Conservation (phyloP, 2,888 invertebrate genomes). For the Agonopterix arenella region DNA sequence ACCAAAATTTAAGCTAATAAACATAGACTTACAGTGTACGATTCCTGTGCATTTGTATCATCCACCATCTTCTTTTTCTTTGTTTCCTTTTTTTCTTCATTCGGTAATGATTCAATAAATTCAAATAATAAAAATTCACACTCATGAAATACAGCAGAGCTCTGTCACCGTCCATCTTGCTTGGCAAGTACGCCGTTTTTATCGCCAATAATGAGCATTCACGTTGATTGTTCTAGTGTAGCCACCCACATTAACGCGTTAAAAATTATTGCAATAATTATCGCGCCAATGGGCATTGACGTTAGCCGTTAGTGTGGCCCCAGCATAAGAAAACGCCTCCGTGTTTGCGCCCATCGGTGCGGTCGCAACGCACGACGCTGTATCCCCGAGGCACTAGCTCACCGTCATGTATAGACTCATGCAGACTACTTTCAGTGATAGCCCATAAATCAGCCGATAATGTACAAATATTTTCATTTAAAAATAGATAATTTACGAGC, state of each 20-base stretch:
- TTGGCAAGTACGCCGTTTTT: not conserved
- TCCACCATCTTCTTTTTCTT: not conserved
- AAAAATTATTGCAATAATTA: not conserved
- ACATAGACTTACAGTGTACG: not conserved
- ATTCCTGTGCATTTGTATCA: not conserved
- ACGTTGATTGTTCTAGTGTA: not conserved
- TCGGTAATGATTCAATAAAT: not conserved
- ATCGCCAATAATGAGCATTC: not conserved
- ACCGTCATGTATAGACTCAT: no score
- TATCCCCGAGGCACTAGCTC: no score
- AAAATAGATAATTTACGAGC: no score
- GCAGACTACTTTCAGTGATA: no score
- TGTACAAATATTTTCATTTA: no score
- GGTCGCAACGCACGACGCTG: no score
- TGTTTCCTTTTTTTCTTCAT: not conserved
- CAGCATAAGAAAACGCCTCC: no score
- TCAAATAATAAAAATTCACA: not conserved
- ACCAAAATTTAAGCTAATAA: not conserved
- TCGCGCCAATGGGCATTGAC: not conserved
- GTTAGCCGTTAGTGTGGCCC: not conserved
- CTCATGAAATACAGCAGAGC: not conserved
- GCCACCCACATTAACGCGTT: not conserved
- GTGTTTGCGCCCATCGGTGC: no score
- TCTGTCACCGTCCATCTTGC: not conserved
- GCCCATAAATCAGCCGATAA: no score